Evolutionary conservation across 2,113 vertebrate genomes (phyloP), one percentile per base, ranked within the genome.

Genomic region (Paramisgurnus dabryanus): DNA sequence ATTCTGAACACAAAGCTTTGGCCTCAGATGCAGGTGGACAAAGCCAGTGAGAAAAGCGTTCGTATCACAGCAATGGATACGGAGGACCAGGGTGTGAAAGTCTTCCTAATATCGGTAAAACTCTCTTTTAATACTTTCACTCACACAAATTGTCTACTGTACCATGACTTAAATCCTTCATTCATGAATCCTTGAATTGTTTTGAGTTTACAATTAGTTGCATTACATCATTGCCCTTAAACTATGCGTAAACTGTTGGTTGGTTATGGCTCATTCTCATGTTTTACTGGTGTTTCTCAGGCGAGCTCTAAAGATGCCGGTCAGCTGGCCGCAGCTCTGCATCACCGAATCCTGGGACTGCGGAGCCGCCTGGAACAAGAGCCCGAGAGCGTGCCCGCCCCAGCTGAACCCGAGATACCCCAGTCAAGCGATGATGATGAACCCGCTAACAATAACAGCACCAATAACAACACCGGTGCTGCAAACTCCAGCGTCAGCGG

Each of bases 11-110:
- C 98, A 82, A 99, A 99, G 90, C 95, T 99, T 17, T 99, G 98
- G 98, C 92, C 98, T 9, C 97, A 98, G 92, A 99, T 99, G 98
- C 98, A 99, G 90, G 96, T 99, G 0, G 98, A 99, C 88, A 99
- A 99, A 91, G 97, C 98, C 90, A 98, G 98, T 0, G 98, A 99
- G 88, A 99, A 98, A 88, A 97, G 98, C 55, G 94, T 99, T 86
- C 95, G 98, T 39, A 95, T 99, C 92, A 99, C 97, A 0, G 98
- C 98, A 87, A 97, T 97, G 93, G 98, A 99, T 87, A 96, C 98
- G 0, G 98, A 99, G 91, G 98, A 98, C 93, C 97, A 99, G 89
- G 97, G 96, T 0, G 96, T 99, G 79, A 99, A 98, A 91, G 98
- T 99, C 83, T 99, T 99, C 86, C 93, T 99, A 85, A 99, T 99